phyloP scores from a whole-genome alignment of 2,888 invertebrate genomes.

The Helleia helle region DNA sequence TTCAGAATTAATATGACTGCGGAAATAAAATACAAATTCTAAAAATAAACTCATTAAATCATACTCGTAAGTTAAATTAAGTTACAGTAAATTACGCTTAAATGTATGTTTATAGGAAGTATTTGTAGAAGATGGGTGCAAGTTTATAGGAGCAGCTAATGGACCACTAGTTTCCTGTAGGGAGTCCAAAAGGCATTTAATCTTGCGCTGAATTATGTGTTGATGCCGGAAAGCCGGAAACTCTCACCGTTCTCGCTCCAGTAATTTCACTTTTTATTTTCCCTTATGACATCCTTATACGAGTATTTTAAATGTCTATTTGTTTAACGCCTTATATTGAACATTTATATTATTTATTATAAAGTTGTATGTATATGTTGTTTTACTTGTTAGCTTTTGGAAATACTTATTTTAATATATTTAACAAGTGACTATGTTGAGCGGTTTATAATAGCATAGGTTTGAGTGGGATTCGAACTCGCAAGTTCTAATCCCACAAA shows the following conservation, averaged over 20 bases:
- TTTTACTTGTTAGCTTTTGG: no score
- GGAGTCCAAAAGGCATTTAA: constrained; percentile 65
- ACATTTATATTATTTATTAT: no score
- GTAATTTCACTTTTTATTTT: constrained; percentile 53
- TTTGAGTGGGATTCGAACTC: no score
- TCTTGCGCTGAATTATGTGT: constrained; percentile 67
- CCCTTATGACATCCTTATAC: constrained; percentile 8
- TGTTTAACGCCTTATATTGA: neutral
- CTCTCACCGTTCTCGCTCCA: constrained; percentile 45
- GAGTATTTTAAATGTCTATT: constrained; percentile 5
- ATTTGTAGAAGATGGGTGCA: constrained; percentile 16
- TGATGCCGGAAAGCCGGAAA: constrained; percentile 60
- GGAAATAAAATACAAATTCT: no score
- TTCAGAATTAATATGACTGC: no score
- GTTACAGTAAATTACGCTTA: neutral
- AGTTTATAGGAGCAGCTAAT: constrained; percentile 41
- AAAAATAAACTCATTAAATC: no score
- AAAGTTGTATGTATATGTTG: no score
- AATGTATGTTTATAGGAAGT: constrained; percentile 11
- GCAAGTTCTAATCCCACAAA: no score
- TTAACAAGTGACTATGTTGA: no score
- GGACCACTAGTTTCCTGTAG: constrained; percentile 53
- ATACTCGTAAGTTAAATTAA: no score
- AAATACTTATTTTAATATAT: no score
- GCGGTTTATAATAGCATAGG: no score